A percentile compares a stretch with the other conserved stretches of the same genome.
These are phyloP conservation scores for Diadumene lineata DNA, from an alignment of 92 coral and sea anemone genomes.

Conservation along the genomic window DNA sequence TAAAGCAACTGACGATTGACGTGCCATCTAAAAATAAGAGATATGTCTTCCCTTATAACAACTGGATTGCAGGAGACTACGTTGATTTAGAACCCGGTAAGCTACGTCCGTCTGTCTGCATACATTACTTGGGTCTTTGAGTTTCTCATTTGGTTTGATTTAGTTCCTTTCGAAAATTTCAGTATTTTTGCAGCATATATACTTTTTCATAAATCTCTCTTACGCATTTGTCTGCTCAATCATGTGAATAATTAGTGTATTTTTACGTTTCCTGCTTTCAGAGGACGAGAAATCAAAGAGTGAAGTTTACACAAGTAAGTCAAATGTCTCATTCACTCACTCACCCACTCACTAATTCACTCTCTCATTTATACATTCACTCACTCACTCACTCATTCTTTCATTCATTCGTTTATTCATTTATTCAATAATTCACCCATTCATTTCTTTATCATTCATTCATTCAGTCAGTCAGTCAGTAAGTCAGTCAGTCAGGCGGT, in stretches of 20 bases:
- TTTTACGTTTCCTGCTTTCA: conserved; percentile 27
- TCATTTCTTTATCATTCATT: too few species aligned
- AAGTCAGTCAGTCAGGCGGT: too few species aligned
- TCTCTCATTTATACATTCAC: too few species aligned
- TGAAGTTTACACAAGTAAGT: conserved; percentile 87
- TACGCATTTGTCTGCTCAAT: too few species aligned
- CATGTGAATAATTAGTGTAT: neutral
- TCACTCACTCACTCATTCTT: too few species aligned
- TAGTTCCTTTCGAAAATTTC: too few species aligned
- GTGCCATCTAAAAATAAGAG: conserved; percentile 69
- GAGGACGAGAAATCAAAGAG: conserved; percentile 68
- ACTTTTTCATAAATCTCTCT: too few species aligned
- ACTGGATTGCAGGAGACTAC: conserved; percentile 84
- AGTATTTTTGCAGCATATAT: too few species aligned
- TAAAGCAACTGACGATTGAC: conserved; percentile 72
- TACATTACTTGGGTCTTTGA: neutral
- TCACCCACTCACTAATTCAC: neutral
- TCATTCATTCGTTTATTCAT: too few species aligned
- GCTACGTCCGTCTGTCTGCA: neutral
- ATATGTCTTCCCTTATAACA: conserved; percentile 65
- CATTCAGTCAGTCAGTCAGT: too few species aligned
- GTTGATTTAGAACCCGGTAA: conserved; percentile 80
- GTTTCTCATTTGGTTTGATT: neutral
- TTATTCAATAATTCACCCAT: too few species aligned
- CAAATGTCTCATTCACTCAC: neutral